A percentile compares a stretch with the other conserved stretches of the same genome.
Conservation (phyloP, 2,888 invertebrate genomes). For the Marasmarcha lunaedactyla region DNA sequence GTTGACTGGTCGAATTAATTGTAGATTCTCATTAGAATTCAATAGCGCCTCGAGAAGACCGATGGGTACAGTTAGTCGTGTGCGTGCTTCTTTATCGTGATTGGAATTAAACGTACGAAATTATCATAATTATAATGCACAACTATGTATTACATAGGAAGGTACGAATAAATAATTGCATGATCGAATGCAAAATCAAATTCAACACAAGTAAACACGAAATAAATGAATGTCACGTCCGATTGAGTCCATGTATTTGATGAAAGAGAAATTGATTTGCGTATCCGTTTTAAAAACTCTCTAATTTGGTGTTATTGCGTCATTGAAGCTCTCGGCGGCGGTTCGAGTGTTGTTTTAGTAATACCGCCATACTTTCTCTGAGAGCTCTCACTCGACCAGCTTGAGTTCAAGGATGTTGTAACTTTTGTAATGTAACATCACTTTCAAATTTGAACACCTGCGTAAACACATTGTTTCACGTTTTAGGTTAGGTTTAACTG, state of each 20-base stretch:
- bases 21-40: constrained; percentile 61
- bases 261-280: constrained; percentile 47
- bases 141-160: constrained; percentile 13
- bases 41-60: constrained; percentile 41
- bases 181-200: constrained; percentile 33
- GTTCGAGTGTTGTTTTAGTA: too few relatives aligned
- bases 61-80: constrained; percentile 50
- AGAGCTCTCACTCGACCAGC: too few relatives aligned
- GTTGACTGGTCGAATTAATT: constrained; percentile 67
- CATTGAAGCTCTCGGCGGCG: not conserved
- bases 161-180: constrained; percentile 20
- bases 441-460: too few relatives aligned
- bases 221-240: constrained; percentile 22
- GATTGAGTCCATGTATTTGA: constrained; percentile 4
- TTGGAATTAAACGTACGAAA: constrained; percentile 40
- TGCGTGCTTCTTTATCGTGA: constrained; percentile 55
- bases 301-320: constrained; percentile 19
- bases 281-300: constrained; percentile 20
- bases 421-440: too few relatives aligned
- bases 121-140: constrained; percentile 26
- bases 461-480: too few relatives aligned
- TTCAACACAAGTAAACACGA: constrained; percentile 23
- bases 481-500: too few relatives aligned
- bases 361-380: too few relatives aligned
- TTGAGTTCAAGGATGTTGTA: too few relatives aligned